phyloP scores from a whole-genome alignment of 2,888 invertebrate genomes.

The Ypsolopha sequella region DNA sequence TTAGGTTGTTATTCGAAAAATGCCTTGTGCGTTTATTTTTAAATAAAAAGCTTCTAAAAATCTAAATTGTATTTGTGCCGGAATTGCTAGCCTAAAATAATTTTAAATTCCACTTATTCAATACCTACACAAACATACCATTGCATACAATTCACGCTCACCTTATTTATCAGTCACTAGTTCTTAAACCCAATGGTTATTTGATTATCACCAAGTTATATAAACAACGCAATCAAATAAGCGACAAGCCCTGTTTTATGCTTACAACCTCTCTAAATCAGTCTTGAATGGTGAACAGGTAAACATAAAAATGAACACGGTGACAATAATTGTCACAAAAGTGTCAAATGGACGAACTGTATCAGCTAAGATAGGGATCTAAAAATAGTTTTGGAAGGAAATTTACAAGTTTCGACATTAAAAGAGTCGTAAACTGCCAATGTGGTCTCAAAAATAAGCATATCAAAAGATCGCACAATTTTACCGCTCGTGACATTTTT shows the following conservation, averaged over 20 bases:
- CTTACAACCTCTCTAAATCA: conserved; percentile 46
- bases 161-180: too few relatives aligned
- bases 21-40: too few relatives aligned
- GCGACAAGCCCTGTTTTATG: conserved; percentile 44
- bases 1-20: too few relatives aligned
- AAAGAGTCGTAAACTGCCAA: conserved; percentile 53
- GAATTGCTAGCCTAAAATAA: too few relatives aligned
- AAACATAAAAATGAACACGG: conserved; percentile 33
- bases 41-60: too few relatives aligned
- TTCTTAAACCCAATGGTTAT: too few relatives aligned
- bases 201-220: conserved; percentile 23
- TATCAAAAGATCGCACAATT: too few relatives aligned
- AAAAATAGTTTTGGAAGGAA: conserved; percentile 43
- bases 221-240: conserved; percentile 43
- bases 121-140: too few relatives aligned
- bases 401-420: conserved; percentile 51
- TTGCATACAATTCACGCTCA: too few relatives aligned
- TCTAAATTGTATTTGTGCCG: too few relatives aligned
- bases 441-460: neutral
- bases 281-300: conserved; percentile 42
- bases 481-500: too few relatives aligned
- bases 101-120: too few relatives aligned
- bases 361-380: conserved; percentile 42
- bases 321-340: conserved; percentile 28
- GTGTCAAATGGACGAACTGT: neutral